A percentile compares a stretch with the other conserved stretches of the same genome.
Evolutionary conservation across 2,888 invertebrate species (phyloP).

Genomic region (Nymphalis polychloros): DNA sequence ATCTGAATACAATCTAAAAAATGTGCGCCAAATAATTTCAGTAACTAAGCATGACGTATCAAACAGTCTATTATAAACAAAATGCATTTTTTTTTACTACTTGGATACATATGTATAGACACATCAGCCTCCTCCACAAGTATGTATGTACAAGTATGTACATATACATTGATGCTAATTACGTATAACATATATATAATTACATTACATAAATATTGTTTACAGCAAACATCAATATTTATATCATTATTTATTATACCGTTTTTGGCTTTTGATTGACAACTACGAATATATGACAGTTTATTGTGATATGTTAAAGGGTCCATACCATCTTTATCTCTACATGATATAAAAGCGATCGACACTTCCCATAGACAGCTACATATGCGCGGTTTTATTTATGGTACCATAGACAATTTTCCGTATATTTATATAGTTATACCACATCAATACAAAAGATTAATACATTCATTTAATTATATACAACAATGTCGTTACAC

Average conservation of each 20-base stretch:
- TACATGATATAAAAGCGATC: slow-evolving; percentile 2
- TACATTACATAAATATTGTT: neutral
- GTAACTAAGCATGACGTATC: too few relatives aligned
- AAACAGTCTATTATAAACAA: too few relatives aligned
- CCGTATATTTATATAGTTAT: neutral
- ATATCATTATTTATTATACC: neutral
- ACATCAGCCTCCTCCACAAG: slow-evolving; percentile 7
- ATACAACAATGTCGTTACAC: neutral
- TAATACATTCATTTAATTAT: neutral
- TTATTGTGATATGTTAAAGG: slow-evolving; percentile 8
- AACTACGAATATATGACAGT: slow-evolving; percentile 4
- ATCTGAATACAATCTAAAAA: too few relatives aligned
- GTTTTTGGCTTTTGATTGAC: neutral
- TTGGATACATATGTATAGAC: neutral
- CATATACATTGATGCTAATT: neutral
- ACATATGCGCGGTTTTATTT: neutral
- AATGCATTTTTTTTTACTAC: too few relatives aligned
- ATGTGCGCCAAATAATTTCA: too few relatives aligned
- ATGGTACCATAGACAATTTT: slow-evolving; percentile 4
- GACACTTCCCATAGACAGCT: slow-evolving; percentile 4
- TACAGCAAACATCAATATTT: slow-evolving; percentile 12
- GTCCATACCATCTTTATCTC: neutral
- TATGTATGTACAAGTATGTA: slow-evolving; percentile 9
- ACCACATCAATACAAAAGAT: neutral
- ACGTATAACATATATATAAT: slow-evolving; percentile 8